Evolutionary conservation across 2,797 vertebrate species (phyloP), one percentile per base, ranked within the genome.

Genomic region (Rachycentron canadum): DNA sequence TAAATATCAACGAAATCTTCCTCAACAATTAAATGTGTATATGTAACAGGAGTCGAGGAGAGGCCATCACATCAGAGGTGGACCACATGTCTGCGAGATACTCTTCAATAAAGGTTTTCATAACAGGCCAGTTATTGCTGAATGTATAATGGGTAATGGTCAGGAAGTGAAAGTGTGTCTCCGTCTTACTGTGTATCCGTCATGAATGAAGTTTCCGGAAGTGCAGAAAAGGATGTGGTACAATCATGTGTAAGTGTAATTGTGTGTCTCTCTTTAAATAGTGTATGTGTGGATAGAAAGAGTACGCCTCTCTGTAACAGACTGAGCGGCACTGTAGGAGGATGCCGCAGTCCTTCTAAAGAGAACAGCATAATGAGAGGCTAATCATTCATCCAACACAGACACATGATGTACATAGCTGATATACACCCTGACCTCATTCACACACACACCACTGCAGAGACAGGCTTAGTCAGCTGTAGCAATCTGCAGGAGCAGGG

Each of bases 381-480:
- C 82, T 87, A 82, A 90, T 88, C 81, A 86, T 77, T 86, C 78
- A 86, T 64, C 89, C 79, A 84, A 84, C 81, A 76, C 83, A 47
- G 53, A 89, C 83, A 86, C 88, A 87, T 9, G 75, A 79, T 84
- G 89, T 77, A 86, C 86, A 83, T 80, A 14, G 56, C 76, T 76
- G 82, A 91, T 86, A 83, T 47, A 83, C 52, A 75, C 72, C 57
- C 50, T 85, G 83, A 91, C 83, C 79, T 90, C 75, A 81, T 81
- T 73, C 69, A 45, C 79, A 57, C 65, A 56, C 45, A 53, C 65
- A 68, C 12, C 59, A 74, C 83, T 81, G 78, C 83, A 76, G 88
- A 89, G 82, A 73, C 77, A 36, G 66, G 85, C 83, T 84, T 82
- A 86, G 69, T 85, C 82, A 83, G 84, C 89, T 88, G 84, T 67